Evolutionary conservation across 2,888 invertebrate species (phyloP), one percentile per base, ranked within the genome.

Genomic region (Zonitis immaculata): DNA sequence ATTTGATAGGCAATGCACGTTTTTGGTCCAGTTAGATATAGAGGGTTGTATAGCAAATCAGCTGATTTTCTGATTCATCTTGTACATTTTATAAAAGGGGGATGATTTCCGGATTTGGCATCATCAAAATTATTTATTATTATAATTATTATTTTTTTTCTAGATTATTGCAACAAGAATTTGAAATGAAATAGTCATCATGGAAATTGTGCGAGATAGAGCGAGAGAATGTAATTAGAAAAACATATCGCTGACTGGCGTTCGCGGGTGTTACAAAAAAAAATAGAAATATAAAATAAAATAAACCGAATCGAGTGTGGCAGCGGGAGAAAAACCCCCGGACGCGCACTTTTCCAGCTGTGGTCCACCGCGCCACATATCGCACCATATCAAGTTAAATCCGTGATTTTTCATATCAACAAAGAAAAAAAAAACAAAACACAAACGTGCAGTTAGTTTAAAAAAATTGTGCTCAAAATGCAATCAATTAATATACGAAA

Each of bases 311-410:
- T 12, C 51, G 58, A 63, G 62, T 59, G 61, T 53, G 61, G 59
- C 58, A 66, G 57, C 63, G 61, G 60, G 57, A 48, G 48, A 65
- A 59, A 63, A 59, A 61, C 67, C 68, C 39, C 67, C 67, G n/a
- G n/a, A 67, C 71, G 74, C 74, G 73, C 74, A 74, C 72, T 74
- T 73, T 74, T 74, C 73, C 73, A 69, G 61, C 61, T 70, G 70
- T 62, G 71, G 70, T 70, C 66, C 67, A 67, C 70, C 68, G 66
- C 70, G 68, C 66, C 69, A 65, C 68, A 67, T 65, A 63, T 62
- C 63, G 62, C 62, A 65, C 69, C 32, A 32, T 32, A 39, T 39
- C 39, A 39, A 39, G 39, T 18, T 4, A 6, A 39, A 39, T 39
- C 20, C 20, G 72, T 70, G 73, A 74, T 75, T 76, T 75, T 75